Evolutionary conservation across 2,113 vertebrate species (phyloP).

Genomic region (Apteryx mantelli): DNA sequence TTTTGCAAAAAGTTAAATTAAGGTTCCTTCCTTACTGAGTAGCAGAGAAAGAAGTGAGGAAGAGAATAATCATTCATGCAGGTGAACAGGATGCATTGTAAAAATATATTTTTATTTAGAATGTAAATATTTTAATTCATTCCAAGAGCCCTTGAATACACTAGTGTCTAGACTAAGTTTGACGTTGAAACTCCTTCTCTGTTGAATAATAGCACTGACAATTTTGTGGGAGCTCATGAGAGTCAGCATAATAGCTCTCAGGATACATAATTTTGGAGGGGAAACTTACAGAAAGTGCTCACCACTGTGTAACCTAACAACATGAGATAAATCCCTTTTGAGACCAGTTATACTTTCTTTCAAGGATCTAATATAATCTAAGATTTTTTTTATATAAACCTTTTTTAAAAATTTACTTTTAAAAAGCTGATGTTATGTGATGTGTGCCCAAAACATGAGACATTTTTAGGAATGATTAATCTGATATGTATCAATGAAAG

Average conservation of each 20-base stretch:
- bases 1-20: neutral
- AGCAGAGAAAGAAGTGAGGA: neutral
- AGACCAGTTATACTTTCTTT: neutral
- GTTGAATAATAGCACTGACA: neutral
- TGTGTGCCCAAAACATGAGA: neutral
- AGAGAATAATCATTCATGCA: neutral
- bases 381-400: neutral
- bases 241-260: neutral
- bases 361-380: neutral
- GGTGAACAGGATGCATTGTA: neutral
- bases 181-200: neutral
- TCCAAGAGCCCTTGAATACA: neutral
- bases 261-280: neutral
- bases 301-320: neutral
- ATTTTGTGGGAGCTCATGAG: neutral
- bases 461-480: neutral
- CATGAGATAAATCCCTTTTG: neutral
- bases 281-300: neutral
- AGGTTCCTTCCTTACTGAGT: neutral
- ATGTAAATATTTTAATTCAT: neutral
- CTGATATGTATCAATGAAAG: neutral
- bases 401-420: neutral
- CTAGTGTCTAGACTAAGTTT: neutral
- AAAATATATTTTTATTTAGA: neutral
- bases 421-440: neutral